These are phyloP conservation scores for Caretta caretta DNA, from an alignment of 2,113 vertebrate genomes.

Conservation along the genomic window DNA sequence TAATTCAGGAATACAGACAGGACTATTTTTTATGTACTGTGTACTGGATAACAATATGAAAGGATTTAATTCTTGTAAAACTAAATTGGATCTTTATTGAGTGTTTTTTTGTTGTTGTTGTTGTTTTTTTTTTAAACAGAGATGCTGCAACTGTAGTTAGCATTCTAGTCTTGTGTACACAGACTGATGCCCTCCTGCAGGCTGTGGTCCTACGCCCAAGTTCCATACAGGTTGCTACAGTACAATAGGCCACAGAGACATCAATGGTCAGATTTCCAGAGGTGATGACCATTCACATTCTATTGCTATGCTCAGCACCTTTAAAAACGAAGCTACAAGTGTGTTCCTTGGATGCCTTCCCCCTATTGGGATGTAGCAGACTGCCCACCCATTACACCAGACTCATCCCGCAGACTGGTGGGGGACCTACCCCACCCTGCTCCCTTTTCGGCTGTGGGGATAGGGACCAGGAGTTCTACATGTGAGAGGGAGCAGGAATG, in stretches of 20 bases:
- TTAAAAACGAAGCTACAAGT: neutral
- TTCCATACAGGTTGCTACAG: neutral
- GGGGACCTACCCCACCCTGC: neutral
- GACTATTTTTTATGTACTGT: neutral
- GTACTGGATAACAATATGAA: neutral
- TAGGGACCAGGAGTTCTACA: neutral
- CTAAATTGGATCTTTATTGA: neutral
- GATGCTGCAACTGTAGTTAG: neutral
- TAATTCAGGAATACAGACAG: neutral
- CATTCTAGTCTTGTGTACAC: neutral
- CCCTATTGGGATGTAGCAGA: neutral
- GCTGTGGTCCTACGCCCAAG: neutral
- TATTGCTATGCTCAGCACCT: neutral
- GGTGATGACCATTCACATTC: neutral
- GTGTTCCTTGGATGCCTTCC: neutral
- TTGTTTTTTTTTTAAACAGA: neutral
- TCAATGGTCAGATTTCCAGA: neutral
- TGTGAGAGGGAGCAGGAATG: neutral
- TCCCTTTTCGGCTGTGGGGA: neutral
- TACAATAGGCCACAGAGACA: neutral
- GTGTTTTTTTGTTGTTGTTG: too few relatives aligned
- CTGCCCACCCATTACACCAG: neutral
- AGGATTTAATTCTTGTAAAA: neutral
- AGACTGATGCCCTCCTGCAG: neutral
- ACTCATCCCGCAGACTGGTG: neutral